Base-by-base conservation (phyloP, 1,140 invertebrate species). In the Popillia japonica region DNA sequence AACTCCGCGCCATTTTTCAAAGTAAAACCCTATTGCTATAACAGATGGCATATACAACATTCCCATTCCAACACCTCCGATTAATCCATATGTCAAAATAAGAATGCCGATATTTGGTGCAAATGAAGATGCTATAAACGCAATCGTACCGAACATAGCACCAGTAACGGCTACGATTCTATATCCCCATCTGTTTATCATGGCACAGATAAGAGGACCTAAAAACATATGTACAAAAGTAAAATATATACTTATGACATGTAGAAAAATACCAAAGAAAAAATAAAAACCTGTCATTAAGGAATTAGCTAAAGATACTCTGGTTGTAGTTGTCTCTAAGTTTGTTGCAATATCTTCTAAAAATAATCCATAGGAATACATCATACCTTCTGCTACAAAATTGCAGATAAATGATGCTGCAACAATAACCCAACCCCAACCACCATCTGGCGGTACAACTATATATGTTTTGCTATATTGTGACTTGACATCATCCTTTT, bases 21-120 rank as follows among this genome's bases (percentile, higher is more conserved):
- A n/a, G n/a, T n/a, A n/a, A n/a, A n/a, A n/a, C n/a, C n/a, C n/a
- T n/a, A n/a, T n/a, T n/a, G n/a, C n/a, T n/a, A n/a, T n/a, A n/a
- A n/a, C n/a, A n/a, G n/a, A n/a, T n/a, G n/a, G n/a, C n/a, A n/a
- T n/a, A n/a, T n/a, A n/a, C n/a, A n/a, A n/a, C n/a, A n/a, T n/a
- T n/a, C n/a, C n/a, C n/a, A n/a, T n/a, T n/a, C n/a, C n/a, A n/a
- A n/a, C n/a, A n/a, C n/a, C n/a, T n/a, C n/a, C n/a, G n/a, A n/a
- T n/a, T n/a, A 96, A 85, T 48, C 97, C 96, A 84, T 95, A 98
- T 3, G 93, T 90, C 1, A 97, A 75, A 83, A 94, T 96, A 2
- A 98, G 88, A 80, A 91, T 91, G 80, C 92, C 90, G 27, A 98
- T 88, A n/a, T n/a, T n/a, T n/a, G n/a, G n/a, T n/a, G n/a, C n/a